These are phyloP conservation scores for Lerista edwardsae DNA, from an alignment of 2,797 vertebrate species.

Conservation along the genomic window DNA sequence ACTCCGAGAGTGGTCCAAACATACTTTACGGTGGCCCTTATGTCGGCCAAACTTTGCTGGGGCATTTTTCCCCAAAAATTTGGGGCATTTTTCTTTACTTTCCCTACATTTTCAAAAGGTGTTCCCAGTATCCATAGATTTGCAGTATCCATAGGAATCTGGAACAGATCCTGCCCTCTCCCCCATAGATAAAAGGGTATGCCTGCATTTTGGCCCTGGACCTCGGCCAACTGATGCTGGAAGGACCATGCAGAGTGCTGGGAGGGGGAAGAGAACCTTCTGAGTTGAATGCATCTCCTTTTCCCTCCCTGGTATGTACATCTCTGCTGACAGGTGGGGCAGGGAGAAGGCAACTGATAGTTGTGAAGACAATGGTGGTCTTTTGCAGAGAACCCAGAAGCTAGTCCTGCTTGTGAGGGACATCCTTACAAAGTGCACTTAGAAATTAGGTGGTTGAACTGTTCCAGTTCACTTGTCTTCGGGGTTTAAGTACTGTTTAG, in stretches of 20 bases:
- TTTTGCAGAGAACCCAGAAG: neutral
- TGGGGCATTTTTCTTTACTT: too few relatives aligned
- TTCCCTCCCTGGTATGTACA: neutral
- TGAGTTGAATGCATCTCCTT: neutral
- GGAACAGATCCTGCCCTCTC: too few relatives aligned
- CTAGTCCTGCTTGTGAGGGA: constrained; percentile 61
- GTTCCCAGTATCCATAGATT: too few relatives aligned
- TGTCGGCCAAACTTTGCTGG: too few relatives aligned
- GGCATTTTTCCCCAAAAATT: too few relatives aligned
- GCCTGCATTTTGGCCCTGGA: neutral
- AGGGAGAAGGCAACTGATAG: neutral
- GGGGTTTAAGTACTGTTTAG: constrained; percentile 62
- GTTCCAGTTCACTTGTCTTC: constrained; percentile 67
- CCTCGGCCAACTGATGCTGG: too few relatives aligned
- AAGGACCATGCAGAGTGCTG: neutral
- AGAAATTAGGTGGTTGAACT: constrained; percentile 79
- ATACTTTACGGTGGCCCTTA: too few relatives aligned
- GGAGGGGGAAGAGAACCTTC: neutral
- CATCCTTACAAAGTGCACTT: constrained; percentile 83
- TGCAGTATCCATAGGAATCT: too few relatives aligned
- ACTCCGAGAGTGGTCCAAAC: too few relatives aligned
- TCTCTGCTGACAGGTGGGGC: neutral
- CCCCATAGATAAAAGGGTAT: too few relatives aligned
- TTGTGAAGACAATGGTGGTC: neutral
- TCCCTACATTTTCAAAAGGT: too few relatives aligned